Conservation (phyloP, 2,888 invertebrate species). For the Nasonovia ribisnigri region DNA sequence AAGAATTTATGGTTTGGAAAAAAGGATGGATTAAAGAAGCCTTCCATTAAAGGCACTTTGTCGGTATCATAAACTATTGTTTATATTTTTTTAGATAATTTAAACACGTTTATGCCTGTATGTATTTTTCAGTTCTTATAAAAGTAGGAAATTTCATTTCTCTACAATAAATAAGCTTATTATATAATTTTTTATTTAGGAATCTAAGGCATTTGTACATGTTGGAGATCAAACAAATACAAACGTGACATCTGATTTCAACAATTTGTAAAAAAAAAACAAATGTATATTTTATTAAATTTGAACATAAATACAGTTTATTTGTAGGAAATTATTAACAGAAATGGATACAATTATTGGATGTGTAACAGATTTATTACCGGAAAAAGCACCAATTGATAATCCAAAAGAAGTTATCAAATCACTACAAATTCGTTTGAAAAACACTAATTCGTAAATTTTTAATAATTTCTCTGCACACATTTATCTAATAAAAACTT, state of each 20-base stretch:
- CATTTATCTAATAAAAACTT: not conserved
- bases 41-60: too few relatives aligned
- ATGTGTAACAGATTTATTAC: conserved; percentile 40
- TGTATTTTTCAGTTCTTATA: not conserved
- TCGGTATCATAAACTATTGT: not conserved
- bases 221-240: not conserved
- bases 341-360: conserved; percentile 42
- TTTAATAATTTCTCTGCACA: not conserved
- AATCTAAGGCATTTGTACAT: not conserved
- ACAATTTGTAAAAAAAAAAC: conserved; percentile 7
- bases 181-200: not conserved
- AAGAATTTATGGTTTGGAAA: too few relatives aligned
- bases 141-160: not conserved
- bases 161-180: not conserved
- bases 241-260: not conserved
- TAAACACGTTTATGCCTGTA: not conserved
- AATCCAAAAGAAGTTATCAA: conserved; percentile 42
- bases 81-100: not conserved
- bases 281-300: not conserved
- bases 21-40: too few relatives aligned
- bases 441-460: conserved; percentile 40
- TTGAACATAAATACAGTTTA: not conserved
- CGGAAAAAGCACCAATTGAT: conserved; percentile 34
- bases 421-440: conserved; percentile 23
- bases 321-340: conserved; percentile 47